Percentiles rank a stretch among this genome's conserved stretches.
Conservation (phyloP, 2,888 invertebrate species). For the Trisateles emortualis region DNA sequence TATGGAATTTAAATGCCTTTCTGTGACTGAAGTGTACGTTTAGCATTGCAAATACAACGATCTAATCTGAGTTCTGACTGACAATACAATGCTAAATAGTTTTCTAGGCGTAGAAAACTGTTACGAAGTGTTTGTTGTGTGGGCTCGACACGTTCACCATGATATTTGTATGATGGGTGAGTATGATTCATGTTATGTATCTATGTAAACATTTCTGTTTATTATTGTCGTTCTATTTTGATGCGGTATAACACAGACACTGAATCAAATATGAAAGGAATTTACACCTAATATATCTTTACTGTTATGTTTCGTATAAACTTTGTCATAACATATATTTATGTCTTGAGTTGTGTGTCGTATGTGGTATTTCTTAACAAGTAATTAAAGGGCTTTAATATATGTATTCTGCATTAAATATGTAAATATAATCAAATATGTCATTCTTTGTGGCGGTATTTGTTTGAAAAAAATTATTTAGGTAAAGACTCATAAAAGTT, state of each 20-base stretch:
- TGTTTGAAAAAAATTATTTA: too few relatives aligned
- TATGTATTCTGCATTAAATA: not conserved
- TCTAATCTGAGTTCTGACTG: slow-evolving; percentile 52
- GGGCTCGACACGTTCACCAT: slow-evolving; percentile 18
- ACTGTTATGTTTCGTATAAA: slow-evolving; percentile 5
- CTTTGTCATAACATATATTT: not conserved
- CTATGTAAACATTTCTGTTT: slow-evolving; percentile 6
- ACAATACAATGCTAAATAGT: slow-evolving; percentile 45
- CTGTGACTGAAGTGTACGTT: slow-evolving; percentile 52
- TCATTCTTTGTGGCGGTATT: too few relatives aligned
- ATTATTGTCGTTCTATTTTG: not conserved
- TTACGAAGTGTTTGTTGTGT: slow-evolving; percentile 34
- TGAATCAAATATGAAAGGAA: slow-evolving; percentile 1
- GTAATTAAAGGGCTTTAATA: not conserved
- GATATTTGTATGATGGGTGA: slow-evolving; percentile 18
- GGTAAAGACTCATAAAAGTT: too few relatives aligned
- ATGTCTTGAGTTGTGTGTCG: not conserved
- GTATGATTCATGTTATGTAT: slow-evolving; percentile 5
- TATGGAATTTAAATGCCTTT: slow-evolving; percentile 72
- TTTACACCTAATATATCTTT: slow-evolving; percentile 2
- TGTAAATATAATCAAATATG: too few relatives aligned
- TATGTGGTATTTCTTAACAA: not conserved
- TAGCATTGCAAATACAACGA: slow-evolving; percentile 61
- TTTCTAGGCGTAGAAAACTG: slow-evolving; percentile 44
- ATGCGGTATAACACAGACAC: not conserved